Evolutionary conservation across 2,888 invertebrate genomes (phyloP).

Genomic region (Congeria kusceri): DNA sequence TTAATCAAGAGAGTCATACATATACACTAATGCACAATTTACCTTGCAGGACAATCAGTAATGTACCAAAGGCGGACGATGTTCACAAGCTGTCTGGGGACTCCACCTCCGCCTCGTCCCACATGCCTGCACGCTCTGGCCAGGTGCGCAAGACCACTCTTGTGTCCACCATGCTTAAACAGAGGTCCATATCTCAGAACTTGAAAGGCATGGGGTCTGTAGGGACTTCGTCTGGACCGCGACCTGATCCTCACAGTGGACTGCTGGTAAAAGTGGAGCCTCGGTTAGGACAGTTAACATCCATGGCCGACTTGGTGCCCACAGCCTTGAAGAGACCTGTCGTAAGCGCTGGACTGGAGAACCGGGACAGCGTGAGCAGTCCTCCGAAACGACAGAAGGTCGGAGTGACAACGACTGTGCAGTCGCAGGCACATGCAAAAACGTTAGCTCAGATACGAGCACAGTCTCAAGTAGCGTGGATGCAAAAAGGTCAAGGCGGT

Average conservation of each 20-base stretch:
- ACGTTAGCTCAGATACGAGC: slow-evolving; percentile 79
- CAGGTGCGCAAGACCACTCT: slow-evolving; percentile 66
- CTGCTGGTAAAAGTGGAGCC: slow-evolving; percentile 63
- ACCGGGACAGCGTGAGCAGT: slow-evolving; percentile 45
- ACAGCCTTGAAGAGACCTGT: slow-evolving; percentile 54
- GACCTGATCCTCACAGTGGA: slow-evolving; percentile 46
- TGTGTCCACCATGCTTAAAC: slow-evolving; percentile 80
- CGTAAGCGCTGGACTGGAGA: slow-evolving; percentile 16
- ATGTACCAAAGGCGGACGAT: slow-evolving; percentile 79
- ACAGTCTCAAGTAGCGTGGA: slow-evolving; percentile 75
- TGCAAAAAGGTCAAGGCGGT: slow-evolving; percentile 67
- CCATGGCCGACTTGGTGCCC: slow-evolving; percentile 2
- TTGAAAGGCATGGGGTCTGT: slow-evolving; percentile 47
- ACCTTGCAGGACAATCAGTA: slow-evolving; percentile 65
- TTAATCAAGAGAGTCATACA: too few relatives aligned
- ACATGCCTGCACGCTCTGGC: slow-evolving; percentile 26
- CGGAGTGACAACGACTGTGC: slow-evolving; percentile 39
- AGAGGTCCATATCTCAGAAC: slow-evolving; percentile 74
- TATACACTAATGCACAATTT: neutral
- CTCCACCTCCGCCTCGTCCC: slow-evolving; percentile 53
- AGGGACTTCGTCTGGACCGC: neutral
- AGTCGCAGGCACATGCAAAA: slow-evolving; percentile 69
- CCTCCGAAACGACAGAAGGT: slow-evolving; percentile 67
- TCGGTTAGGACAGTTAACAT: slow-evolving; percentile 23
- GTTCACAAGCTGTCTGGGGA: slow-evolving; percentile 58